Evolutionary conservation across 2,113 vertebrate species (phyloP).

Genomic region (Dipodomys ordii): DNA sequence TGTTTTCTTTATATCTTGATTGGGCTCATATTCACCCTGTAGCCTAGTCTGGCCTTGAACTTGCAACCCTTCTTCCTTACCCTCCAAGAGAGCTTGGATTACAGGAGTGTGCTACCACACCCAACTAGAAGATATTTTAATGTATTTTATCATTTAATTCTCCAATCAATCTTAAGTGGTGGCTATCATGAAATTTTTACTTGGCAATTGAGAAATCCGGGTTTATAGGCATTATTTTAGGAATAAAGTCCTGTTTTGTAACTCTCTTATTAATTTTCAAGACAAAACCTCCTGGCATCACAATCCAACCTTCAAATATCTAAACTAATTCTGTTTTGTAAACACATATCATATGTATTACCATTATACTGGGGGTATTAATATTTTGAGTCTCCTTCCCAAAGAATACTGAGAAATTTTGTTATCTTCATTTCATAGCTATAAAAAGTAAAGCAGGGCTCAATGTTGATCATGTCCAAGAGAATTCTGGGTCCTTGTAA

Average conservation of each 20-base stretch:
- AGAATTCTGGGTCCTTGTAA: neutral
- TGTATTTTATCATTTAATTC: neutral
- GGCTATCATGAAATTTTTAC: constrained; percentile 10
- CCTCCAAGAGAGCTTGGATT: too few relatives aligned
- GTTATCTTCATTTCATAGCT: neutral
- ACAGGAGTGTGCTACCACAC: too few relatives aligned
- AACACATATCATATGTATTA: neutral
- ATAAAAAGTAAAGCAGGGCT: neutral
- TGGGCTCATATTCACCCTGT: too few relatives aligned
- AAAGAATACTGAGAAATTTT: neutral
- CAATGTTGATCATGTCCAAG: neutral
- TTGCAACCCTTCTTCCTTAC: too few relatives aligned
- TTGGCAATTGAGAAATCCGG: constrained; percentile 20
- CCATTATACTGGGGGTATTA: neutral
- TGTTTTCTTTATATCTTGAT: too few relatives aligned
- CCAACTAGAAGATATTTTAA: neutral
- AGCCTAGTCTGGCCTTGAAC: too few relatives aligned
- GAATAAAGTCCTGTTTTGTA: neutral
- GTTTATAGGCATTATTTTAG: neutral
- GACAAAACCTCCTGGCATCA: neutral
- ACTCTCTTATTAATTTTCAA: neutral
- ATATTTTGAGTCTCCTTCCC: neutral
- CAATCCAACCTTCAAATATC: neutral
- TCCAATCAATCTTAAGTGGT: neutral
- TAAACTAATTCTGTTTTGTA: neutral